phyloP scores from a whole-genome alignment of 2,113 vertebrate species.

The Motacilla alba region DNA sequence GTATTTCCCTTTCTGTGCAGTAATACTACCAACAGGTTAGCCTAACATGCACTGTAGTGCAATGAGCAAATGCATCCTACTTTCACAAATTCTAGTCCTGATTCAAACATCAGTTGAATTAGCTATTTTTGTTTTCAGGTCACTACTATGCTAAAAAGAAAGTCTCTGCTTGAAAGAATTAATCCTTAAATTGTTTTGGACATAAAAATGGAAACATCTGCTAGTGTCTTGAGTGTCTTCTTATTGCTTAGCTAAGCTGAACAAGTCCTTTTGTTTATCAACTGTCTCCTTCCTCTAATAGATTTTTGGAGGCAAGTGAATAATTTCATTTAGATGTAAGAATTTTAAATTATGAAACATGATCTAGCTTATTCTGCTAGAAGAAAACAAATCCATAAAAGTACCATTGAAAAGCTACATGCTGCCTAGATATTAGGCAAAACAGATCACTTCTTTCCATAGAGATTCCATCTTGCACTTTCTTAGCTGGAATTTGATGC shows the following conservation, averaged over 20 bases:
- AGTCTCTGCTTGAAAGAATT: background rate
- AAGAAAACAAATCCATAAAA: background rate
- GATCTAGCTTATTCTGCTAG: background rate
- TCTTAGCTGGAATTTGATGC: background rate
- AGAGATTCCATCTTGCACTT: background rate
- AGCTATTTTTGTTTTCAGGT: background rate
- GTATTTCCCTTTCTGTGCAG: background rate
- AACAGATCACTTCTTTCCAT: background rate
- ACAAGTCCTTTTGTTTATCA: background rate
- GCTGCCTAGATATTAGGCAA: background rate
- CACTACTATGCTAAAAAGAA: background rate
- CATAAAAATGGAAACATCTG: slow-evolving; percentile 15
- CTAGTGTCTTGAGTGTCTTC: background rate
- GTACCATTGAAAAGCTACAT: background rate
- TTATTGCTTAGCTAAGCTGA: background rate
- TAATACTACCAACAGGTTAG: background rate
- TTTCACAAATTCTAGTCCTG: background rate
- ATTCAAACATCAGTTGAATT: background rate
- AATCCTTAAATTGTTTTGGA: slow-evolving; percentile 19
- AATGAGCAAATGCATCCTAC: background rate
- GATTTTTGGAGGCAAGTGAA: background rate
- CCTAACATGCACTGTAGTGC: background rate
- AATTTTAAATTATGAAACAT: background rate
- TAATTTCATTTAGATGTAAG: background rate
- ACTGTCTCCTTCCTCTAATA: background rate